Base-by-base conservation (phyloP, 2,797 vertebrate species). In the Cygnus olor region DNA sequence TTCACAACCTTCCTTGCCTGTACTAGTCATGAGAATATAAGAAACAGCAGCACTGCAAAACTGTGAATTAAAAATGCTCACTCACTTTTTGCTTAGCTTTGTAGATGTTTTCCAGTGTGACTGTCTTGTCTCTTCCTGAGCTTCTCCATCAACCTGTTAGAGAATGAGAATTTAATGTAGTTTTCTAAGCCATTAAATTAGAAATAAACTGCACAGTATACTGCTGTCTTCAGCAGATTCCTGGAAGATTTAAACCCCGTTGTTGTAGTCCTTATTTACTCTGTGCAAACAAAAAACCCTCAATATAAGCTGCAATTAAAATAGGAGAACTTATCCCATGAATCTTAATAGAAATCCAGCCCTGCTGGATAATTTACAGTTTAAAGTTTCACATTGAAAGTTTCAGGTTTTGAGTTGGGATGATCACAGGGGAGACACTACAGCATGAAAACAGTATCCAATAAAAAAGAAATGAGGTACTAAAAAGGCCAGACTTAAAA, bases 231-330 rank as follows among this genome's bases (percentile, higher is more conserved):
- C 60, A 88, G 80, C 63, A 88, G 60, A 68, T 84, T 94, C 76
- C 56, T 82, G 64, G 21, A 88, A 71, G 36, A 57, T 73, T 92
- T 84, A 82, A 79, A 57, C 17, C 1, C 19, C 27, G 27, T 32
- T 85, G 40, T 82, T 86, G 36, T 36, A 53, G 42, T 30, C 34
- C n/a, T 93, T 88, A 72, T 76, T 88, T 83, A 80, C 87, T 86
- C 87, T 74, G 58, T 54, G 60, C 32, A 88, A 95, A 91, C 45
- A 88, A 94, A 94, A 45, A 4, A 0, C 17, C 14, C 22, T 72
- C 56, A 76, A 11, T 28, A 53, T 64, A 80, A 81, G 3, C 73
- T 51, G 32, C 63, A 94, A 71, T 92, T 94, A 86, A 95, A 94
- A 80, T 32, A 38, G 3, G 5, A 72, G 34, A 74, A 76, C 3